Evolutionary conservation across 2,888 invertebrate genomes (phyloP).

Genomic region (Callinectes sapidus): DNA sequence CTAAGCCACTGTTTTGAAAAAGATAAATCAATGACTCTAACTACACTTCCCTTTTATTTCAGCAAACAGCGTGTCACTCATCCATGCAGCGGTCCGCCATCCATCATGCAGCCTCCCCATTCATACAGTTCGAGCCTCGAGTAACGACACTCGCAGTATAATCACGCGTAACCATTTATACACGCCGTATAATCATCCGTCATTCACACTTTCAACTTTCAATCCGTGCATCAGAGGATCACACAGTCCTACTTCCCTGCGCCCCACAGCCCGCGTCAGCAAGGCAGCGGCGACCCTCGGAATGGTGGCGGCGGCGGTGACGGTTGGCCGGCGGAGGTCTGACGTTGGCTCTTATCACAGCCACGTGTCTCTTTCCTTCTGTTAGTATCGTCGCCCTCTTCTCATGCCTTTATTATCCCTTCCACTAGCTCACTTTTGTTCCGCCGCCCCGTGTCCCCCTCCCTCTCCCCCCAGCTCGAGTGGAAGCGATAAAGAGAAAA

Average conservation of each 20-base stretch:
- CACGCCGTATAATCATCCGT: conserved; percentile 23
- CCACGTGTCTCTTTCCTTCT: conserved; percentile 37
- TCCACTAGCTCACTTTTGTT: conserved; percentile 55
- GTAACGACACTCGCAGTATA: conserved; percentile 27
- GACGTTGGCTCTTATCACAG: neutral
- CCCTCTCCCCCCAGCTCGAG: conserved; percentile 45
- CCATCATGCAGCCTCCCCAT: conserved; percentile 15
- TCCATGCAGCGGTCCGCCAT: neutral
- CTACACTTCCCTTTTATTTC: neutral
- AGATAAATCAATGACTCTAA: neutral
- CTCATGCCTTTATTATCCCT: conserved; percentile 47
- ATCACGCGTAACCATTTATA: conserved; percentile 6
- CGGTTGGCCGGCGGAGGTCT: conserved; percentile 14
- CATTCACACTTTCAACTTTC: neutral
- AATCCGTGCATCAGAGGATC: neutral
- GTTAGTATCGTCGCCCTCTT: conserved; percentile 8
- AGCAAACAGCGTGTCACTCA: conserved; percentile 16
- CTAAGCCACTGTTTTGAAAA: neutral
- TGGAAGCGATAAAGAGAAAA: conserved; percentile 63
- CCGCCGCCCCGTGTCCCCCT: conserved; percentile 44
- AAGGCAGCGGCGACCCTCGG: neutral
- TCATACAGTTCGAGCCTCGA: neutral
- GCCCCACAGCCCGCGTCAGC: neutral
- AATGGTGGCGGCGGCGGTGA: neutral
- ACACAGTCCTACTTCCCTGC: neutral